Evolutionary conservation across 2,113 vertebrate species (phyloP).

Genomic region (Speoplatyrhinus poulsoni): DNA sequence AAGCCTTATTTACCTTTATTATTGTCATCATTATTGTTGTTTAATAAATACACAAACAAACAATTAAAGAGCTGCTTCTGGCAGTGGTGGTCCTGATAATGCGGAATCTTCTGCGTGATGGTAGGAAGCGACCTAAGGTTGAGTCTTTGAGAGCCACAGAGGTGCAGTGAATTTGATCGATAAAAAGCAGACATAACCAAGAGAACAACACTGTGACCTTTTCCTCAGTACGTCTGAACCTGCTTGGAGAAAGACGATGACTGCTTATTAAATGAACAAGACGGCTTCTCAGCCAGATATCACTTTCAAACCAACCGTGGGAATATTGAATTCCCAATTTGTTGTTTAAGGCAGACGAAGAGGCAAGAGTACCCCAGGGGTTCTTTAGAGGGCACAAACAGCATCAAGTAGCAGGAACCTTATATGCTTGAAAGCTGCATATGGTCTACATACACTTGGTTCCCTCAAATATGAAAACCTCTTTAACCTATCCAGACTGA

Average conservation of each 20-base stretch:
- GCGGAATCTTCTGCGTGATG: too few species aligned
- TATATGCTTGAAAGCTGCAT: too few species aligned
- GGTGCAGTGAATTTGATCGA: conserved; percentile 34
- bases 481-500: too few species aligned
- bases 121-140: too few species aligned
- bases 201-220: conserved; percentile 33
- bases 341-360: conserved; percentile 17
- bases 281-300: conserved; percentile 47
- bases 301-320: conserved; percentile 28
- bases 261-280: conserved; percentile 63
- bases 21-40: neutral
- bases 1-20: conserved; percentile 2
- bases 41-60: conserved; percentile 9
- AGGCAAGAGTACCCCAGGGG: neutral
- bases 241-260: conserved; percentile 33
- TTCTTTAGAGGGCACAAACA: neutral
- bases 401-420: too few species aligned
- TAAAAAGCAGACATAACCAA: conserved; percentile 40
- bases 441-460: too few species aligned
- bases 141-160: conserved; percentile 2
- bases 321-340: conserved; percentile 36
- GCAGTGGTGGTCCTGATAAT: too few species aligned
- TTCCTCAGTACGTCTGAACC: conserved; percentile 54
- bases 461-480: too few species aligned
- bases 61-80: neutral